Evolutionary conservation across 2,113 vertebrate genomes (phyloP).

Genomic region (Notothenia rossii): DNA sequence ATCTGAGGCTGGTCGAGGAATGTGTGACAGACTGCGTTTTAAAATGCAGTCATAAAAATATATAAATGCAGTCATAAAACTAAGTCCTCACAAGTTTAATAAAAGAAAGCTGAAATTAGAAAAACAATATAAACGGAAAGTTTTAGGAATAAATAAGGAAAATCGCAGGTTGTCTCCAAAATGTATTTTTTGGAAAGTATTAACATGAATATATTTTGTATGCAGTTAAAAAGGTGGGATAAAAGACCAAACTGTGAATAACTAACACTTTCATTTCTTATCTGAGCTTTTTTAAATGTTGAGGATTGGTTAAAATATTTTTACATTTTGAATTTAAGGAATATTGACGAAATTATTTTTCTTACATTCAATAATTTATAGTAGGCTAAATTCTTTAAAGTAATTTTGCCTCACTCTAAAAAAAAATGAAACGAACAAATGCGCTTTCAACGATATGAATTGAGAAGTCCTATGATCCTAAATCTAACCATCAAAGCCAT

Average conservation of each 20-base stretch:
- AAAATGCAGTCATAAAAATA: background rate
- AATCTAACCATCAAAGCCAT: background rate
- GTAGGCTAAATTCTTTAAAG: too few species aligned
- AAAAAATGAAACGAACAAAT: background rate
- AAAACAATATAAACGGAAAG: background rate
- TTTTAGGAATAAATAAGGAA: background rate
- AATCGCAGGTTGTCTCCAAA: constrained; percentile 7
- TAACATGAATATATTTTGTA: background rate
- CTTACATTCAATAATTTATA: background rate
- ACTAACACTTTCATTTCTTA: background rate
- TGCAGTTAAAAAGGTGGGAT: background rate
- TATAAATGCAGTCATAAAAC: background rate
- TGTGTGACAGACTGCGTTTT: background rate
- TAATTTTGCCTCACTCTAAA: background rate
- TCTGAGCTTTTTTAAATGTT: background rate
- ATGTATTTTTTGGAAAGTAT: constrained; percentile 5
- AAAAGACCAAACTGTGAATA: constrained; percentile 6
- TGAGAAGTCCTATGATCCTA: constrained; percentile 11
- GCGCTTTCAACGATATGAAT: constrained; percentile 3
- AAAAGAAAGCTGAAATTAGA: background rate
- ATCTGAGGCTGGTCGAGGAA: constrained; percentile 18
- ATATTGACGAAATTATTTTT: too few species aligned
- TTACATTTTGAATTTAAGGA: too few species aligned
- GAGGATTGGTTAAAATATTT: background rate
- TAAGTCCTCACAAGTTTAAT: background rate